Base-by-base conservation (phyloP, 2,888 invertebrate genomes). In the Cephus sareptanus region DNA sequence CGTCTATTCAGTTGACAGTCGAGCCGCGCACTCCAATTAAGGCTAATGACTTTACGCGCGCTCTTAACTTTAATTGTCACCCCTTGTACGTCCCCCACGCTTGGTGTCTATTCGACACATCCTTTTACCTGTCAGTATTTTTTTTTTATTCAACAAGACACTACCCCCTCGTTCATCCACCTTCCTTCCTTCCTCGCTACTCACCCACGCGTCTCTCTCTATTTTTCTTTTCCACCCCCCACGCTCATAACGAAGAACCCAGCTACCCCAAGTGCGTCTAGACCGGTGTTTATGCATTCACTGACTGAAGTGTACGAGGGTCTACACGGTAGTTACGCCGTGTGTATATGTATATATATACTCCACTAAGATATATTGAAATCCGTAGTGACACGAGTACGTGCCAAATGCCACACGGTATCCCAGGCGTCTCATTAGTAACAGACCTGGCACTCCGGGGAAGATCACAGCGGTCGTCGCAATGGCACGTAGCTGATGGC, bases 1-100 rank as follows among this genome's bases (percentile, higher is more conserved):
- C 84, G 82, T 79, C 82, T 80, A 81, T 84, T 85, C 84, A 81
- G 79, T 80, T 85, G 85, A 85, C 85, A 85, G 83, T 80, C 79
- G 79, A 81, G 79, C 83, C 83, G 85, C 84, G 85, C 87, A 85
- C 87, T 87, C 87, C 87, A 87, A 87, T 87, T 87, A 87, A 85
- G 87, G 87, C 87, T 87, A 87, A 87, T 87, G 87, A 87, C 87
- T 87, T 87, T 87, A 87, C 87, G 87, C 87, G 84, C 83, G 81
- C 84, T 77, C 84, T 83, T 82, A 84, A 82, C 83, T 85, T 83
- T 84, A 85, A 85, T 83, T 85, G 83, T 85, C 82, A 84, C 23
- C 56, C 23, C 56, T 56, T 56, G 23, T 56, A 56, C 23, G 56
- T 56, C 56, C 56, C 40, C 56, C 56, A 1, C 9, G 2, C 56